Conservation (phyloP, 1,140 invertebrate species). For the Drosophila hydei region DNA sequence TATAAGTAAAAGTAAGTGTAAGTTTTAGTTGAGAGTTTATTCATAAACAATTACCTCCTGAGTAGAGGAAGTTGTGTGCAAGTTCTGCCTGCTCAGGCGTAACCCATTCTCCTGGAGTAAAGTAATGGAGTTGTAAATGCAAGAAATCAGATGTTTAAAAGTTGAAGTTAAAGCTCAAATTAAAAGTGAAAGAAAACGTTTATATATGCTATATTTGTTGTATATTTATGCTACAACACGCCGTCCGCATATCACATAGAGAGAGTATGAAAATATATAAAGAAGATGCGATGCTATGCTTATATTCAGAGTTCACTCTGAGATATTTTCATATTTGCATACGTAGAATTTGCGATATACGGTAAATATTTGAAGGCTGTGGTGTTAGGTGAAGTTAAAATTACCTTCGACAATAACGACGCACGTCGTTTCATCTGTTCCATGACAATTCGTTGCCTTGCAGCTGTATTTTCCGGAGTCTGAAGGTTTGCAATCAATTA, state of each 20-base stretch:
- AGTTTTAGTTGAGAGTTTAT: constrained; percentile 16
- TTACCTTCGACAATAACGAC: constrained; percentile 98
- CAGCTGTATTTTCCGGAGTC: constrained; percentile 99
- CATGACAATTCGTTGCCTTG: constrained; percentile 95
- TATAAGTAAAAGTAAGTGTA: background rate
- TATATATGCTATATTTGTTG: too few relatives aligned
- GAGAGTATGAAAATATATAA: too few relatives aligned
- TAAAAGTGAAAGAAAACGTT: background rate
- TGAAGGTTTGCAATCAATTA: constrained; percentile 95
- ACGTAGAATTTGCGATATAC: too few relatives aligned
- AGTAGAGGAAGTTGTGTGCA: constrained; percentile 93
- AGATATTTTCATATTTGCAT: too few relatives aligned
- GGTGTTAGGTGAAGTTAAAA: background rate
- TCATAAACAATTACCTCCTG: constrained; percentile 87
- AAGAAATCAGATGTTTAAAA: constrained; percentile 12
- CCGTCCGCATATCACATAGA: too few relatives aligned
- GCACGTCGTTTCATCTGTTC: constrained; percentile 96
- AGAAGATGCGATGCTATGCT: too few relatives aligned
- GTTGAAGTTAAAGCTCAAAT: background rate
- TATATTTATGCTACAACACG: too few relatives aligned
- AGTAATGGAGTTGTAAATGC: constrained; percentile 65
- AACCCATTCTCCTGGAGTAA: constrained; percentile 87
- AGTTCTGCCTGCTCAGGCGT: constrained; percentile 91
- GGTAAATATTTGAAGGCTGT: too few relatives aligned
- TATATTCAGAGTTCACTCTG: too few relatives aligned